Evolutionary conservation across 2,888 invertebrate genomes (phyloP).

Genomic region (Drosophila hawaiiensis): DNA sequence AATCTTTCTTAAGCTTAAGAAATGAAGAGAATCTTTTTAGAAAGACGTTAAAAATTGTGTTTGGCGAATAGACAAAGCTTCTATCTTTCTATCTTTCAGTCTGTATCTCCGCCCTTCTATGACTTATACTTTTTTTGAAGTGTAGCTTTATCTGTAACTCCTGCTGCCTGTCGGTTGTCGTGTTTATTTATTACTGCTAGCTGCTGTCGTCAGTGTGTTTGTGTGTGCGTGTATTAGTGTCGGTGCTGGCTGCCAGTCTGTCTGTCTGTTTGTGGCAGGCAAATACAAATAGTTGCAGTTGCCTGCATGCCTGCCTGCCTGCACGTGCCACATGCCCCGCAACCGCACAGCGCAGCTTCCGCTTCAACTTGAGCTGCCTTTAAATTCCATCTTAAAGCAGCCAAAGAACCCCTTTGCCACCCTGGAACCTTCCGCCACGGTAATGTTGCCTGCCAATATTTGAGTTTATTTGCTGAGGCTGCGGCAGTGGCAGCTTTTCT

Average conservation of each 20-base stretch:
- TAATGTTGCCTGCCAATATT: constrained; percentile 66
- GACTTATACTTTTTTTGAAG: neutral
- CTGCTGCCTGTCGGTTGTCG: constrained; percentile 26
- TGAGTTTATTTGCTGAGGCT: constrained; percentile 51
- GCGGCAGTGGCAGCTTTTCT: constrained; percentile 28
- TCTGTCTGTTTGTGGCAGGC: constrained; percentile 66
- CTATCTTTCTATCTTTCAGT: neutral
- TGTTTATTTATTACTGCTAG: constrained; percentile 79
- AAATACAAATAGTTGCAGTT: constrained; percentile 65
- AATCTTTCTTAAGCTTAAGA: neutral
- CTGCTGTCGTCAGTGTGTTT: constrained; percentile 40
- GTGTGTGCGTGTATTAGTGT: constrained; percentile 25
- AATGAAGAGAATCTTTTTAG: neutral
- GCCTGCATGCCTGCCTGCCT: constrained; percentile 17
- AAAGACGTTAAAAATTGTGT: neutral
- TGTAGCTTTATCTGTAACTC: constrained; percentile 25
- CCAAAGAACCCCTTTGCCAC: neutral
- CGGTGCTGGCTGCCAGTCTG: constrained; percentile 28
- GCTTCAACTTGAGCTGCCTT: constrained; percentile 13
- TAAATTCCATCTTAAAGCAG: constrained; percentile 41
- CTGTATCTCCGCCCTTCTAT: neutral
- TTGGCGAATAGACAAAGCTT: neutral
- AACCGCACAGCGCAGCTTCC: constrained; percentile 10
- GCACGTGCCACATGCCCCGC: constrained; percentile 46
- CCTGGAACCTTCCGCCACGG: neutral